phyloP scores from a whole-genome alignment of 2,113 vertebrate genomes.

The Grammatotria lemairii region DNA sequence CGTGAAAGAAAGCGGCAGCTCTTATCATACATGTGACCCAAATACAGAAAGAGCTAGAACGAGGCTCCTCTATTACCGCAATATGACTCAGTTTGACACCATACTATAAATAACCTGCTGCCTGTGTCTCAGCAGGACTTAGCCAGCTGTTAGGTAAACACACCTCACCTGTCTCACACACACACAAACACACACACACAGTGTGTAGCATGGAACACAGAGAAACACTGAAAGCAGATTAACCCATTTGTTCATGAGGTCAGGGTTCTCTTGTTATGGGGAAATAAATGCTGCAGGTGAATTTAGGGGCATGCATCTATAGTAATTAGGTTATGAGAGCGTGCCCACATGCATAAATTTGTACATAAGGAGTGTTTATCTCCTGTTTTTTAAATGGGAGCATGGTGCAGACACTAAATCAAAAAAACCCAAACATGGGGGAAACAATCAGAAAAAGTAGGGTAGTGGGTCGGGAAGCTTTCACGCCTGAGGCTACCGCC shows the following conservation, averaged over 20 bases:
- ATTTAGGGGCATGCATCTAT: not conserved
- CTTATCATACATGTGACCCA: not conserved
- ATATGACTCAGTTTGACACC: conserved; percentile 2
- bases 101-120: conserved; percentile 10
- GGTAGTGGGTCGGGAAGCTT: conserved; percentile 38
- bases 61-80: not conserved
- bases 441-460: conserved; percentile 24
- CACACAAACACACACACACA: not conserved
- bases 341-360: conserved; percentile 3
- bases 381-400: not conserved
- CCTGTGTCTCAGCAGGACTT: conserved; percentile 6
- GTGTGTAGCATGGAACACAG: not conserved
- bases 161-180: not conserved
- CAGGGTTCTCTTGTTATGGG: not conserved
- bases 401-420: not conserved
- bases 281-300: not conserved
- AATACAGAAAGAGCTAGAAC: not conserved
- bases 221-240: not conserved
- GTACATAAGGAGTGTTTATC: not conserved
- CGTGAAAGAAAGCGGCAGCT: not conserved
- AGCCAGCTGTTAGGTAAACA: conserved; percentile 12
- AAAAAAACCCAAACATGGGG: not conserved
- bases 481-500: not conserved
- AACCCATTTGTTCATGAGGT: conserved; percentile 12
- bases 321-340: conserved; percentile 34